These are phyloP conservation scores for Motacilla alba DNA, from an alignment of 2,113 vertebrate species.

Conservation along the genomic window DNA sequence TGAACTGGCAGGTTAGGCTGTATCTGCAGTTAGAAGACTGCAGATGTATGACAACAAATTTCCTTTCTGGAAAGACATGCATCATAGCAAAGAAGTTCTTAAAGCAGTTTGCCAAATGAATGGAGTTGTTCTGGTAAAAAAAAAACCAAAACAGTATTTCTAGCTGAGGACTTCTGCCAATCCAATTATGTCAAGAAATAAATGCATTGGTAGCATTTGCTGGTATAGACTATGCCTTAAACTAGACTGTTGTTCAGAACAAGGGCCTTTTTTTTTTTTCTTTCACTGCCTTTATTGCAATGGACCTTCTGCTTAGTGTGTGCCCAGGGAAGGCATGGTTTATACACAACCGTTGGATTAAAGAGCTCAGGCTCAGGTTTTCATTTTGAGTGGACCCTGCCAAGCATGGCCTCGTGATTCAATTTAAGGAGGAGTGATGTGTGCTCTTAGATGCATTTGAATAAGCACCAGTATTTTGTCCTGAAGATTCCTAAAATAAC, in stretches of 20 bases:
- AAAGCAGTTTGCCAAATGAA: not conserved
- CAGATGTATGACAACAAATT: not conserved
- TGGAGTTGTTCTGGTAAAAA: not conserved
- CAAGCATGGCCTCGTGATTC: not conserved
- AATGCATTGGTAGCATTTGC: not conserved
- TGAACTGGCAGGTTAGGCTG: not conserved
- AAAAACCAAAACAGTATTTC: not conserved
- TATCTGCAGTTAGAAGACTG: not conserved
- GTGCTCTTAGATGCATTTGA: not conserved
- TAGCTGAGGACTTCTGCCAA: not conserved
- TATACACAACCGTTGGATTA: rapidly evolving
- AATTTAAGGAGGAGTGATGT: not conserved
- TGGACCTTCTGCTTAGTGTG: not conserved
- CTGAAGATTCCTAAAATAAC: not conserved
- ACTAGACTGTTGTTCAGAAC: not conserved
- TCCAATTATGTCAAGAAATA: not conserved
- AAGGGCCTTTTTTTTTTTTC: not conserved
- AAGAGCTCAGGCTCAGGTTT: not conserved
- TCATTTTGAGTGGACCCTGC: not conserved
- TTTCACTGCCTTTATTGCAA: not conserved
- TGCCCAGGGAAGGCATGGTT: not conserved
- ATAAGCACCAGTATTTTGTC: not conserved
- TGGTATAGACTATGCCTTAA: not conserved
- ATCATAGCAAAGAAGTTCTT: not conserved
- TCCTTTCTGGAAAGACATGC: not conserved